Percentiles rank a stretch among this genome's conserved stretches.
phyloP scores from a whole-genome alignment of 2,113 vertebrate genomes.

The Bujurquina vittata region DNA sequence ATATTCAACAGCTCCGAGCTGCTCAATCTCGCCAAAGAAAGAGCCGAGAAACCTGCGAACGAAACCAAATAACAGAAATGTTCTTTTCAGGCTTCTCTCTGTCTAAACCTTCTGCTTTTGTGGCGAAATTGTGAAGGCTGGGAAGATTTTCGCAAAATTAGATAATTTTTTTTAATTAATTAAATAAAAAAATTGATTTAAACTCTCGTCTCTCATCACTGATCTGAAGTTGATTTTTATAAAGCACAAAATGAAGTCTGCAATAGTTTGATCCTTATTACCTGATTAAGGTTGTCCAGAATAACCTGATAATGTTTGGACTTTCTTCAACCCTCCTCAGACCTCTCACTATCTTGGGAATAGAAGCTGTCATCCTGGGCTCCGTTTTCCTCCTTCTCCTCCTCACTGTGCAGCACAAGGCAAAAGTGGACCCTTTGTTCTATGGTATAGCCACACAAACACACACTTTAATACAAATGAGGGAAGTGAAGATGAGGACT shows the following conservation, averaged over 20 bases:
- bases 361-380: conserved; percentile 72
- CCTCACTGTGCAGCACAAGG: conserved; percentile 63
- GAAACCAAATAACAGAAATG: neutral
- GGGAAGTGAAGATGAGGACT: too few relatives aligned
- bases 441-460: conserved; percentile 78
- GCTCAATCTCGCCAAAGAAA: neutral
- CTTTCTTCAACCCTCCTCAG: conserved; percentile 48
- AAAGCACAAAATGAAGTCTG: neutral
- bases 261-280: neutral
- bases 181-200: neutral
- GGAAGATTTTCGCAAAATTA: neutral
- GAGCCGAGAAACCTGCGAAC: neutral
- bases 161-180: neutral
- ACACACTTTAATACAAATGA: neutral
- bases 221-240: neutral
- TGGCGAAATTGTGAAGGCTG: neutral
- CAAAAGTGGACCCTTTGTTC: conserved; percentile 85
- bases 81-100: neutral
- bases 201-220: neutral
- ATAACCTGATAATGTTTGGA: neutral
- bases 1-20: neutral
- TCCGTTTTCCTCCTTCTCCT: conserved; percentile 74
- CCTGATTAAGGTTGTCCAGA: neutral
- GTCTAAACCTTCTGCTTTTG: neutral
- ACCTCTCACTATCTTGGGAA: conserved; percentile 74